Evolutionary conservation across 2,113 vertebrate genomes (phyloP).

Genomic region (Theropithecus gelada): DNA sequence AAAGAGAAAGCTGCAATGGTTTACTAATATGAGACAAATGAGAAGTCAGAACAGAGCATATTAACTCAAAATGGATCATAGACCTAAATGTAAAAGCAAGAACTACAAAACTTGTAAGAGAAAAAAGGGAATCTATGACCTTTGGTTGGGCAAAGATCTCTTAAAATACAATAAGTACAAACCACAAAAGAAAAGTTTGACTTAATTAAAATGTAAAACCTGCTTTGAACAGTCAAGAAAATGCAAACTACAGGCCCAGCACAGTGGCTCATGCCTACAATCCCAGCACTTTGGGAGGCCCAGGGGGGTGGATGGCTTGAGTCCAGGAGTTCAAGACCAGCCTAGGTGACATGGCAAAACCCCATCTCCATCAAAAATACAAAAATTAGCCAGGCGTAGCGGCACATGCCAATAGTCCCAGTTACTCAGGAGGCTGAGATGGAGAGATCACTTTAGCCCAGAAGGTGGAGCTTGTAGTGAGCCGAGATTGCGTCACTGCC

Average conservation of each 20-base stretch:
- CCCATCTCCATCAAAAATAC: too few relatives aligned
- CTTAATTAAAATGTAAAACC: neutral
- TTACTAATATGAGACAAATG: neutral
- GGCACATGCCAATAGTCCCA: too few relatives aligned
- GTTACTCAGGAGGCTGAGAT: too few relatives aligned
- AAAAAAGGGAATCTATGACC: neutral
- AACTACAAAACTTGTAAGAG: neutral
- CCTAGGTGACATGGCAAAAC: too few relatives aligned
- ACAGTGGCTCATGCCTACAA: too few relatives aligned
- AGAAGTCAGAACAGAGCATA: neutral
- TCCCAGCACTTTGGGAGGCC: too few relatives aligned
- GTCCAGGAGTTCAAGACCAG: too few relatives aligned
- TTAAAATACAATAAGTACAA: neutral
- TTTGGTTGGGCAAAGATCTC: neutral
- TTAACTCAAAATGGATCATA: neutral
- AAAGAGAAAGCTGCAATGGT: neutral
- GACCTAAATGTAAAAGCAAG: neutral
- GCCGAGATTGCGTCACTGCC: too few relatives aligned
- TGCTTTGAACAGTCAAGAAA: neutral
- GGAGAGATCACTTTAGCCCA: too few relatives aligned
- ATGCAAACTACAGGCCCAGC: neutral
- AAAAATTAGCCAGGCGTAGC: too few relatives aligned
- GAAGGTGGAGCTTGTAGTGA: too few relatives aligned
- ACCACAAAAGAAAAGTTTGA: neutral
- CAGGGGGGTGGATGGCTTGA: too few relatives aligned